Base-by-base conservation (phyloP, 2,113 vertebrate species). In the Calonectris borealis region DNA sequence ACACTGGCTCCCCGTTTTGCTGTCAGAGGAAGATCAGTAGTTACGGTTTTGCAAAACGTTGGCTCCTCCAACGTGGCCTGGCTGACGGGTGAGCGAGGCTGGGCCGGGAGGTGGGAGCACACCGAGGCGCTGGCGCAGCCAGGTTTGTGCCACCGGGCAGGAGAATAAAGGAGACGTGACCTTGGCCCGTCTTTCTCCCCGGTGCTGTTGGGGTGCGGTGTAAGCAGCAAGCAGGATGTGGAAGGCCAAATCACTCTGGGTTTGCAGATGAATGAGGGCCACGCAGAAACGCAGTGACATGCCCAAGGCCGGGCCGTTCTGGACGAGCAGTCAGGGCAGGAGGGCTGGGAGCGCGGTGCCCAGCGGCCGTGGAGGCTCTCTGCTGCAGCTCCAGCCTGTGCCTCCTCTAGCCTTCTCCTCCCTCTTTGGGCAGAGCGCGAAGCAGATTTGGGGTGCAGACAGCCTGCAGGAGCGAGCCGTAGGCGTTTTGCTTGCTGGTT, bases 41-140 rank as follows among this genome's bases (percentile, higher is more conserved):
- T 20, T 46, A 24, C 6, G 5, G 92, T 58, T 83, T 29, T 11
- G 60, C 22, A 10, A 40, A 51, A 11, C 9, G 0, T 3, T 3
- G 24, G 5, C 21, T 34, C 16, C 51, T 54, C 36, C 57, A 9
- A 1, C 1, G 3, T 2, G 54, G 34, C 18, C 34, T 13, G 48
- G 36, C 57, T 32, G 62, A 2, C 5, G 52, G 72, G 32, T 6
- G 61, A 48, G 38, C 2, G 13, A 27, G 48, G 36, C 60, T 14
- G 72, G 24, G 57, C 91, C 3, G 48, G 77, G 81, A 20, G 60
- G 7, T 1, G 51, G 5, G 40, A 19, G 32, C 42, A 1, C 36
- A 1, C 1, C 1, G 1, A 36, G 75, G 65, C 0, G 32, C 70
- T 11, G 66, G 57, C 13, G 17, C 2, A 7, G 72, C 66, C 17